Percentiles rank a stretch among this genome's conserved stretches.
phyloP scores from a whole-genome alignment of 2,113 vertebrate species.

The Ameiurus melas region DNA sequence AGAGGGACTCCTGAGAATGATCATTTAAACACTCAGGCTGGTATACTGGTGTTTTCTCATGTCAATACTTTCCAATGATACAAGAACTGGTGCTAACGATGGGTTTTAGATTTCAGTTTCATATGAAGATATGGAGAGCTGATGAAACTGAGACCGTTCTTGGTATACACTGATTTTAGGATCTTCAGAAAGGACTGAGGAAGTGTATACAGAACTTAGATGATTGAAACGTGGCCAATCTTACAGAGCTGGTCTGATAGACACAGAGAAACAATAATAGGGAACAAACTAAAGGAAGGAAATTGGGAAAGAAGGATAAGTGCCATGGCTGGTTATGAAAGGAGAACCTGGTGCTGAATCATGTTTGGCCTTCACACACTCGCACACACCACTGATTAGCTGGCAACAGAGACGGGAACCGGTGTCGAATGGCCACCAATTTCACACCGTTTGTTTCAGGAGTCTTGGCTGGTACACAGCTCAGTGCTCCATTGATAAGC shows the following conservation, averaged over 20 bases:
- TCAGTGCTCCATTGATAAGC: conserved; percentile 11
- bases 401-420: conserved; percentile 21
- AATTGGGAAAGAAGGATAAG: conserved; percentile 25
- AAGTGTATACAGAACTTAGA: background rate
- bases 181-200: background rate
- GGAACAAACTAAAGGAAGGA: conserved; percentile 2
- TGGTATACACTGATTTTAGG: background rate
- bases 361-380: conserved; percentile 48
- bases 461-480: conserved; percentile 48
- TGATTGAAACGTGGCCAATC: background rate
- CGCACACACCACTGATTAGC: conserved; percentile 52
- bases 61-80: too few relatives aligned
- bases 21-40: background rate
- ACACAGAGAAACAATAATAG: background rate
- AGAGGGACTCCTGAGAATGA: background rate
- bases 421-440: conserved; percentile 19
- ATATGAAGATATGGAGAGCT: background rate
- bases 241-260: background rate
- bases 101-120: background rate
- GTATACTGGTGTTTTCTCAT: background rate
- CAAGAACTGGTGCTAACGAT: background rate
- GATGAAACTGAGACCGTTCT: background rate
- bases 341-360: conserved; percentile 57
- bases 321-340: conserved; percentile 53
- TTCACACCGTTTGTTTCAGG: conserved; percentile 61